Base-by-base conservation (phyloP, 2,888 invertebrate genomes). In the Sisyra terminalis region DNA sequence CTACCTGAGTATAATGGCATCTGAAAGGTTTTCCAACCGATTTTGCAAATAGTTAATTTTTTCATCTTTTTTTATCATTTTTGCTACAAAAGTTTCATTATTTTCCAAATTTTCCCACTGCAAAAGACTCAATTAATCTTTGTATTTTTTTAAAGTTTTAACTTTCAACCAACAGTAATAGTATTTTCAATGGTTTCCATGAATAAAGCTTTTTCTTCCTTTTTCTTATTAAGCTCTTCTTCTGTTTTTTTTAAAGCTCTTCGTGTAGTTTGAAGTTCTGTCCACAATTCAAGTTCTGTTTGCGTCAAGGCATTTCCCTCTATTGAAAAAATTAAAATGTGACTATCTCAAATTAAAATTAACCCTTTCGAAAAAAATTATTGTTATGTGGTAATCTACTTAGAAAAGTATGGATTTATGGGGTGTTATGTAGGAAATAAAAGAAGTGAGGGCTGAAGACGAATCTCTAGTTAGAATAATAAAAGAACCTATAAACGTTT, bases 241-340 rank as follows among this genome's bases (percentile, higher is more conserved):
- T 57, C 55, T 8, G 52, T 51, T 5, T 55, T 52, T 44, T 53
- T 54, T 10, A 59, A 46, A 4, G 54, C 50, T 2, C 53, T 52
- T 30, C 53, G 50, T 11, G 54, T 53, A 3, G 55, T 52, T 18
- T 55, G 46, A 13, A 54, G 43, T 46, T 58, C 56, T 0, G 53
- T 52, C 40, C 56, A 53, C 24, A 56, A 46, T 43, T 58, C 53
- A 6, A 52, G 52, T 49, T 57, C 57, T 2, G 48, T 46, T 40
- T 55, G 51, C 3, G 51, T 50, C 6, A 35, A 14, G 11, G 39
- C 16, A 18, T 17, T 3, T 15, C 39, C 17, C 4, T 13, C 13
- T 13, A 30, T n/a, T 30, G n/a, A 13, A 40, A 15, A 6, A 30
- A 9, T 6, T 3, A 9, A 29, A 11, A 15, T 37, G 11, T 36